These are phyloP conservation scores for Calyptommatus sinebrachiatus DNA, from an alignment of 2,113 vertebrate genomes.

Conservation along the genomic window DNA sequence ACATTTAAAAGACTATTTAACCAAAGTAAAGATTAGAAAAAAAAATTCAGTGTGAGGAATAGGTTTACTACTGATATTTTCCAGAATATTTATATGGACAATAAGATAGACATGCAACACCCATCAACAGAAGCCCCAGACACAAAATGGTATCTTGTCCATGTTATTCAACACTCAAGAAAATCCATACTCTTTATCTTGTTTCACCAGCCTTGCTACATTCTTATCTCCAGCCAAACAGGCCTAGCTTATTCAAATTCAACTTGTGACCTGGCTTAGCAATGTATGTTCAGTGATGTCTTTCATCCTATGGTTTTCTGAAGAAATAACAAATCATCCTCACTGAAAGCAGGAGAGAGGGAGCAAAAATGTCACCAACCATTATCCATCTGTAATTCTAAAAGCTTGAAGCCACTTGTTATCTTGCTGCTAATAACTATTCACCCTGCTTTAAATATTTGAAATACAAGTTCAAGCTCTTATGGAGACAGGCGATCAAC, in stretches of 20 bases:
- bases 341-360: not conserved
- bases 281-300: rapidly evolving
- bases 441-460: not conserved
- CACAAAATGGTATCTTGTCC: not conserved
- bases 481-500: too few species aligned
- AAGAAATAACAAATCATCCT: not conserved
- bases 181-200: slow-evolving; percentile 11
- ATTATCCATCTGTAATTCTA: not conserved
- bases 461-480: too few species aligned
- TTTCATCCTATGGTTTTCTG: not conserved
- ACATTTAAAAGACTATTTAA: not conserved
- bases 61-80: not conserved
- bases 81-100: not conserved
- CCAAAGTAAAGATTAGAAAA: slow-evolving; percentile 6
- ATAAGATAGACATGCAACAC: not conserved
- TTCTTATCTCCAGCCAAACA: not conserved
- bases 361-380: not conserved
- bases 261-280: not conserved
- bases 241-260: not conserved
- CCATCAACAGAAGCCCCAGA: not conserved
- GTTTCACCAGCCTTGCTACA: not conserved
- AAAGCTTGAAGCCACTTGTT: not conserved
- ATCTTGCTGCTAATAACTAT: not conserved
- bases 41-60: not conserved
- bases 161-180: not conserved